Evolutionary conservation across 1,140 invertebrate genomes (phyloP), one percentile per base, ranked within the genome.

Genomic region (Ephestia elutella): DNA sequence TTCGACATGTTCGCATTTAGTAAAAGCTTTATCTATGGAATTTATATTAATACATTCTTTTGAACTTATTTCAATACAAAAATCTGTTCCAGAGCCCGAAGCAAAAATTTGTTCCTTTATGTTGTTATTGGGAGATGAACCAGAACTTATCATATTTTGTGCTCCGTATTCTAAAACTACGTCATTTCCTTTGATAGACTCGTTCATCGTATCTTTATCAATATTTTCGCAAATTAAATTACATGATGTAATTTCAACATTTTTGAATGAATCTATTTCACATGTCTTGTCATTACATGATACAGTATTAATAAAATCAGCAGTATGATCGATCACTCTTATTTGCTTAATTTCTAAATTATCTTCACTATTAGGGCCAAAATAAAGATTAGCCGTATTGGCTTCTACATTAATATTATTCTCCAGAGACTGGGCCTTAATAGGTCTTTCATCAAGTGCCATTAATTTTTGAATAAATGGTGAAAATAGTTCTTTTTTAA

Each of bases 401-500:
- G 0, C 38, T 44, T 44, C 5, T 44, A 3, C n/a, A 44, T 44
- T 15, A 8, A 15, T 44, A 15, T 10, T 15, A 44, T 10, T 44
- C 7, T n/a, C 10, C 13, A 44, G 2, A 44, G 15, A 15, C 10
- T 15, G 13, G 13, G 38, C 5, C 1, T 44, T 44, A 2, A 44
- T 15, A 44, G 38, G n/a, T 15, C 38, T 13, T 15, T 15, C 38
- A 44, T 15, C 15, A 7, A 3, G 15, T 17, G n/a, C 0, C 4
- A 80, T 53, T 21, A 86, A 68, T 49, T 83, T 82, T 71, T 81
- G 79, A 49, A 86, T 68, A 62, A 71, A 68, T 10, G 75, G 69
- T 15, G 80, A 86, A 73, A 69, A 81, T 32, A 78, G 62, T 66
- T 80, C 71, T 67, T 84, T 82, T 20, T 50, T 62, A 56, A 70